These are phyloP conservation scores for Dicerorhinus sumatrensis DNA, from an alignment of 2,113 vertebrate species.

Conservation along the genomic window DNA sequence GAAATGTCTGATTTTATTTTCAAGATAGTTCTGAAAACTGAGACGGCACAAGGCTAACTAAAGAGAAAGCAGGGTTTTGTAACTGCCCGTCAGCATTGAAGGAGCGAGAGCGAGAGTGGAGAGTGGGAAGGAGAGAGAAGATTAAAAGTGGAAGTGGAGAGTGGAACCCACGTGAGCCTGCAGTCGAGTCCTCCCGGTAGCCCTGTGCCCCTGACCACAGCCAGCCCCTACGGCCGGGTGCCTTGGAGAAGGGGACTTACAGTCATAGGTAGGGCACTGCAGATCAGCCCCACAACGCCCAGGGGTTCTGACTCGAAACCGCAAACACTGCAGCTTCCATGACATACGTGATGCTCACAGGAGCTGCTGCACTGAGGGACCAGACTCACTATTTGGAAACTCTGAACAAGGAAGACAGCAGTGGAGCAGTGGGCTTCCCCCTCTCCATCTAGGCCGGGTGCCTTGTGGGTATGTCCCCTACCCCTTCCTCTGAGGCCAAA, in stretches of 20 bases:
- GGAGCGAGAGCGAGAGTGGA: background rate
- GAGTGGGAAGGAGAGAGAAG: background rate
- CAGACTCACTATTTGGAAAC: slow-evolving; percentile 32
- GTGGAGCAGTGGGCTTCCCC: background rate
- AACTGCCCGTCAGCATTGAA: slow-evolving; percentile 7
- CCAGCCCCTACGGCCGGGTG: background rate
- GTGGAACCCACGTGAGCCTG: background rate
- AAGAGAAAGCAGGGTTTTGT: slow-evolving; percentile 23
- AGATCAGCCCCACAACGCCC: slow-evolving; percentile 43
- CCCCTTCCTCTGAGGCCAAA: background rate
- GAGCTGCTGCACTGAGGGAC: background rate
- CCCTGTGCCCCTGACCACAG: background rate
- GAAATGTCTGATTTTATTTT: slow-evolving; percentile 3
- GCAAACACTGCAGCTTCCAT: slow-evolving; percentile 43
- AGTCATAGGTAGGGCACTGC: background rate
- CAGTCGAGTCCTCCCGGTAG: background rate
- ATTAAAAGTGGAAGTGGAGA: slow-evolving; percentile 12
- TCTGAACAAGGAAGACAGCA: background rate
- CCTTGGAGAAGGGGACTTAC: background rate
- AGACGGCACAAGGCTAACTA: background rate
- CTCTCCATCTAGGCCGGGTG: background rate
- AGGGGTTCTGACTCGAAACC: slow-evolving; percentile 62
- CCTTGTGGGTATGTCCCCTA: fast-evolving
- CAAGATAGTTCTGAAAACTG: slow-evolving; percentile 13
- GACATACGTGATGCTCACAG: background rate